A percentile compares a stretch with the other conserved stretches of the same genome.
phyloP scores from a whole-genome alignment of 2,888 invertebrate species.

The Leucophenga montana region DNA sequence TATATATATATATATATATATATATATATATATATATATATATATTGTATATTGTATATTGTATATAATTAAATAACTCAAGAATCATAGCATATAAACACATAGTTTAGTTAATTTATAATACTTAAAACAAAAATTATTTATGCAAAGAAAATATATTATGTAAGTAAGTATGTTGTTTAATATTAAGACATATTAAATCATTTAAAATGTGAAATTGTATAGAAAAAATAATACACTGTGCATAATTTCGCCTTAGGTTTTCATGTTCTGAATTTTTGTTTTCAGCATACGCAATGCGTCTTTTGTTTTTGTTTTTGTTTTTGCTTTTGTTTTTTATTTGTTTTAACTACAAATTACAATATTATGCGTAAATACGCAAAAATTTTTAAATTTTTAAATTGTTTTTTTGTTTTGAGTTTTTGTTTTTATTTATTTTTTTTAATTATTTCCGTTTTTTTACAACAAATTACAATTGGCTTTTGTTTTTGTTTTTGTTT shows the following conservation, averaged over 20 bases:
- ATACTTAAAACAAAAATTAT: background rate
- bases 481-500: background rate
- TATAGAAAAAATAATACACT: background rate
- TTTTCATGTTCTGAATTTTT: background rate
- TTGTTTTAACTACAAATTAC: slow-evolving; percentile 38
- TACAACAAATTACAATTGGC: slow-evolving; percentile 27
- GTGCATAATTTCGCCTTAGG: background rate
- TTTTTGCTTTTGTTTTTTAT: slow-evolving; percentile 24
- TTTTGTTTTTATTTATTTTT: slow-evolving; percentile 14
- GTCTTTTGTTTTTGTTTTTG: background rate
- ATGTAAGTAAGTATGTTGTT: too few species aligned
- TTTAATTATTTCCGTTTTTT: slow-evolving; percentile 15
- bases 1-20: background rate
- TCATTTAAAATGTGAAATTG: background rate
- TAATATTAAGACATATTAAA: too few species aligned
- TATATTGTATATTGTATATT: too few species aligned
- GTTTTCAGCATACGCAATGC: background rate
- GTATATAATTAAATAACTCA: slow-evolving; percentile 1
- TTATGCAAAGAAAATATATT: too few species aligned
- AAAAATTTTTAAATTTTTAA: slow-evolving; percentile 21
- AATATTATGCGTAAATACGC: slow-evolving; percentile 17
- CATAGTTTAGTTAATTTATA: slow-evolving; percentile 8
- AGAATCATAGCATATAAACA: slow-evolving; percentile 1
- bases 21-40: background rate
- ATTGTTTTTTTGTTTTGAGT: background rate